phyloP scores from a whole-genome alignment of 2,797 vertebrate genomes.

The Rhinogobio ventralis region DNA sequence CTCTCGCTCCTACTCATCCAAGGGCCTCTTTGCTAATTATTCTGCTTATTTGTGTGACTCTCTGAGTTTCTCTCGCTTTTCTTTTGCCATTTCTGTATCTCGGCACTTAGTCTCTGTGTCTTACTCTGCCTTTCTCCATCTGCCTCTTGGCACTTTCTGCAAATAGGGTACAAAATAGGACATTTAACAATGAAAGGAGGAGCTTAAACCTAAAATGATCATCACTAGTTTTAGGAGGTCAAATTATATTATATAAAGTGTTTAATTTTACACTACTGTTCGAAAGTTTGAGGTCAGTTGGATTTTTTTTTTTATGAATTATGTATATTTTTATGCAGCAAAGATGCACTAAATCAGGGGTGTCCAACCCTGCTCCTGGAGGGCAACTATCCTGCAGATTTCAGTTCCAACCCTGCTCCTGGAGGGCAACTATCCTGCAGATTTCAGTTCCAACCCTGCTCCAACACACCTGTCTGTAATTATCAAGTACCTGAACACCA shows the following conservation, averaged over 20 bases:
- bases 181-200: slow-evolving; percentile 5
- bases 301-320: neutral
- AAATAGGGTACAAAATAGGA: neutral
- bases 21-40: slow-evolving; percentile 27
- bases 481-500: too few relatives aligned
- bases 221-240: neutral
- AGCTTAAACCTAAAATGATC: slow-evolving; percentile 1
- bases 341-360: neutral
- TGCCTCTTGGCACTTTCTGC: slow-evolving; percentile 13
- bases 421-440: too few relatives aligned
- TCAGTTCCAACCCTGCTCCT: too few relatives aligned
- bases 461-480: too few relatives aligned
- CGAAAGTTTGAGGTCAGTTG: neutral
- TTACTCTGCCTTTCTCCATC: slow-evolving; percentile 11
- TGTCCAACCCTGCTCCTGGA: too few relatives aligned
- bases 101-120: slow-evolving; percentile 8
- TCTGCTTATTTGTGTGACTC: slow-evolving; percentile 25
- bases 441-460: too few relatives aligned
- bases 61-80: neutral
- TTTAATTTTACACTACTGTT: neutral
- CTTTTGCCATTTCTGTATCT: neutral
- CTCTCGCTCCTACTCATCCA: slow-evolving; percentile 26
- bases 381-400: too few relatives aligned
- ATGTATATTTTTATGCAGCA: neutral
- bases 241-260: neutral